Conservation (phyloP, 2,113 vertebrate species). For the Baryphthengus martii region DNA sequence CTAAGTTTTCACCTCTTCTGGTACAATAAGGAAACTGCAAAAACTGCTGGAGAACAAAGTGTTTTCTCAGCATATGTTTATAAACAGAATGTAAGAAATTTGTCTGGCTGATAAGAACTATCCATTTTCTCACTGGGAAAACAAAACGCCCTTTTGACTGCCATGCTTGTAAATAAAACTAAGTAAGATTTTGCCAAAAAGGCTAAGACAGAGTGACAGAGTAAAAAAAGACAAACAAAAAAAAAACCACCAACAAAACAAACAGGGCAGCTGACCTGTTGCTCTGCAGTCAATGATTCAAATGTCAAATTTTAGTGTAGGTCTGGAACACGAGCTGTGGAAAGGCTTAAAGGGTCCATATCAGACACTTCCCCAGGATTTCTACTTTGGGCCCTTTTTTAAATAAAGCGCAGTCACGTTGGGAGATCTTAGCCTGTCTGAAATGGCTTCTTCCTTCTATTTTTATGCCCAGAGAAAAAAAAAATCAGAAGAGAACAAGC, state of each 20-base stretch:
- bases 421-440: not conserved
- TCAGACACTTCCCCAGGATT: not conserved
- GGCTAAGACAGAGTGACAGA: not conserved
- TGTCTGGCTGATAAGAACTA: not conserved
- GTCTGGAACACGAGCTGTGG: not conserved
- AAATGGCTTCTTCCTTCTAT: not conserved
- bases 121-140: not conserved
- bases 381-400: not conserved
- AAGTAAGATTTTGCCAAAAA: not conserved
- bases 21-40: not conserved
- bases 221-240: too few relatives aligned
- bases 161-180: not conserved
- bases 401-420: not conserved
- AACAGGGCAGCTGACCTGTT: not conserved
- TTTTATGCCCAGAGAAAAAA: not conserved
- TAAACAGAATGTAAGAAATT: not conserved
- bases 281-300: not conserved
- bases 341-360: not conserved
- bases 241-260: not conserved
- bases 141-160: not conserved
- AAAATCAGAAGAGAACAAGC: not conserved
- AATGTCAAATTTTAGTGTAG: not conserved
- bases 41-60: not conserved
- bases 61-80: not conserved
- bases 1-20: not conserved